A percentile compares a stretch with the other conserved stretches of the same genome.
Conservation (phyloP, 2,797 vertebrate genomes). For the Remorina albescens region DNA sequence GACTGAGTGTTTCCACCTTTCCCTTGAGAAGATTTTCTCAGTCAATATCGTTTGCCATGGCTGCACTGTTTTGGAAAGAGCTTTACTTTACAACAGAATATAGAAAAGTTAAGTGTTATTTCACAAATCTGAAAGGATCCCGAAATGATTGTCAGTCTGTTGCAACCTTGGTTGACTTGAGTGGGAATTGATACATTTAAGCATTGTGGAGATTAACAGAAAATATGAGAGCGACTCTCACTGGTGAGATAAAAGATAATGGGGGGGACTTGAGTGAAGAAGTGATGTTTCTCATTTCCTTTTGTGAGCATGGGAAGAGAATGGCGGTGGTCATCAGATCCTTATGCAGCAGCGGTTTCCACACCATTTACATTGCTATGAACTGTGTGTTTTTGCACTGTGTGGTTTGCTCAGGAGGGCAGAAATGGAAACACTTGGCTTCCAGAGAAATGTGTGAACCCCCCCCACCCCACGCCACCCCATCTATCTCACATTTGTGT, state of each 20-base stretch:
- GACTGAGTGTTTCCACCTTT: constrained; percentile 71
- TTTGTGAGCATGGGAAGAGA: constrained; percentile 59
- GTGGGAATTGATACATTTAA: constrained; percentile 78
- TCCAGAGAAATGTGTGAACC: constrained; percentile 72
- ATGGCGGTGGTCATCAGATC: constrained; percentile 77
- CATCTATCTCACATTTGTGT: constrained; percentile 60
- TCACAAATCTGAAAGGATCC: constrained; percentile 59
- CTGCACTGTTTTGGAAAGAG: constrained; percentile 58
- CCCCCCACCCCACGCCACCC: constrained; percentile 28
- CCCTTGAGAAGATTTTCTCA: constrained; percentile 58
- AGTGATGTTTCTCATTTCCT: constrained; percentile 76
- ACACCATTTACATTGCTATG: constrained; percentile 82
- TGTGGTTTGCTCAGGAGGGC: constrained; percentile 74
- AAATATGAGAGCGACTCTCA: constrained; percentile 71
- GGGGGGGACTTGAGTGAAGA: constrained; percentile 66
- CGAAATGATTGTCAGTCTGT: constrained; percentile 70
- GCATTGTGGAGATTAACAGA: constrained; percentile 67
- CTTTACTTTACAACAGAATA: constrained; percentile 71
- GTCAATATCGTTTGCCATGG: constrained; percentile 64
- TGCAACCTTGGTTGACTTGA: constrained; percentile 66
- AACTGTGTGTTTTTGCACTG: constrained; percentile 82
- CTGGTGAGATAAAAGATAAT: constrained; percentile 79
- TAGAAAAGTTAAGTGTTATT: constrained; percentile 72
- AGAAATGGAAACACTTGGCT: constrained; percentile 73
- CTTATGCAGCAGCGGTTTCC: constrained; percentile 77